Evolutionary conservation across 2,797 vertebrate species (phyloP), one percentile per base, ranked within the genome.

Genomic region (Oryzias dopingdopingensis): DNA sequence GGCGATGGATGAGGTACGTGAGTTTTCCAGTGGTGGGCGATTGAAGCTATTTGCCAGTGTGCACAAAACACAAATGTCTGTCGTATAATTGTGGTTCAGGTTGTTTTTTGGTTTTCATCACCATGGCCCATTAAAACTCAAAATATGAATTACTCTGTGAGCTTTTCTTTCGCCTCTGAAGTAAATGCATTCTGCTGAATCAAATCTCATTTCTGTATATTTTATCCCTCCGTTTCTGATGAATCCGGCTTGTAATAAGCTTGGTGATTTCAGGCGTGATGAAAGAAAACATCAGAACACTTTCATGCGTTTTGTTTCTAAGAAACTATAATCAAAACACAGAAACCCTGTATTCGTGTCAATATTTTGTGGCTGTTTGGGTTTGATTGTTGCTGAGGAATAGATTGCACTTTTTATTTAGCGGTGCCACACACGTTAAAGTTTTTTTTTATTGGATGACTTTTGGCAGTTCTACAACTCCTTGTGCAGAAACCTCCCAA

Each of bases 381-480:
- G 14, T 72, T 20, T 54, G 53, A 62, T 64, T 76, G 48, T 52
- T 50, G 51, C 49, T 26, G 17, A 37, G 44, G 44, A 46, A 50
- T 6, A 4, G 14, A 5, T 52, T 44, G 20, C 41, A 51, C 32
- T 46, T 62, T 77, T 75, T 52, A 65, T 42, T 62, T 49, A 72
- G 56, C 61, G 47, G 6, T 49, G n/a, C n/a, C 43, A 37, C 46
- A n/a, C 44, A 52, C 18, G 20, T 41, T 40, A 22, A 14, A 49
- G 4, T 29, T 49, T 23, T 60, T 23, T 53, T 8, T 52, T 61
- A 24, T 68, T 37, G 65, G 56, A 60, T 78, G 63, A 82, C n/a
- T 37, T 74, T 70, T 67, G 75, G 64, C 85, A 93, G 96, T 73
- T 92, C 62, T 95, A 94, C 74, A 92, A 92, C 60, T 81, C 89